A percentile compares a stretch with the other conserved stretches of the same genome.
These are phyloP conservation scores for Penaeus indicus DNA, from an alignment of 1,140 invertebrate genomes.

Conservation along the genomic window DNA sequence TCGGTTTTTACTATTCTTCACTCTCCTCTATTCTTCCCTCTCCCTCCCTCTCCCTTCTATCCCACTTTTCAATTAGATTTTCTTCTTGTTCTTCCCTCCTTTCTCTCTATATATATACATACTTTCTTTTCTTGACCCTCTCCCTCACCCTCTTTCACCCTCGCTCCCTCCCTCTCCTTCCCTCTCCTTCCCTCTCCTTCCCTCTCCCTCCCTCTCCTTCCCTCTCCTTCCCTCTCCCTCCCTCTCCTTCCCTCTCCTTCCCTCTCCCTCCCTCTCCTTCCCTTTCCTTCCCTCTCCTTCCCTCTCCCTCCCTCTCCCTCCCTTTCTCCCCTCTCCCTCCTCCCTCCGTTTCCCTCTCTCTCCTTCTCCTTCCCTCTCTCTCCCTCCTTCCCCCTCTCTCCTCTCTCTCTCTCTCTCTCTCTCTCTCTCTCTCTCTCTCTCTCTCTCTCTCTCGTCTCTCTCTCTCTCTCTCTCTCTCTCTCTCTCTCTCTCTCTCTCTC, in stretches of 20 bases:
- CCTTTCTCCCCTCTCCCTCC: neutral
- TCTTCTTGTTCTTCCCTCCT: no score
- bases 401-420: conserved; percentile 26
- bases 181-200: neutral
- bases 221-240: neutral
- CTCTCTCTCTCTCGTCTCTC: no score
- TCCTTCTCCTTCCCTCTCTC: neutral
- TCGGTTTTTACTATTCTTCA: no score
- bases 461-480: no score
- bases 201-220: neutral
- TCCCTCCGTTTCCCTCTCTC: neutral
- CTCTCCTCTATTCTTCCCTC: neutral
- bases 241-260: neutral
- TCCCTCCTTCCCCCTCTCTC: conserved; percentile 27
- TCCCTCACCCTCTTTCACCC: no score
- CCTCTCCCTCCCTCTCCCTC: neutral
- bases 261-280: no score
- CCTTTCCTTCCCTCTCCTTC: neutral
- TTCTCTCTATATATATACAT: no score
- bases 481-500: no score
- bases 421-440: neutral
- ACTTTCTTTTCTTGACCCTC: no score
- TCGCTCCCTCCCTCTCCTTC: neutral
- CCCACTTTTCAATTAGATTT: no score
- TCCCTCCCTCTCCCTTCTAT: conserved; percentile 2